Evolutionary conservation across 2,888 invertebrate species (phyloP), one percentile per base, ranked within the genome.

Genomic region (Dicyrtomina minuta): DNA sequence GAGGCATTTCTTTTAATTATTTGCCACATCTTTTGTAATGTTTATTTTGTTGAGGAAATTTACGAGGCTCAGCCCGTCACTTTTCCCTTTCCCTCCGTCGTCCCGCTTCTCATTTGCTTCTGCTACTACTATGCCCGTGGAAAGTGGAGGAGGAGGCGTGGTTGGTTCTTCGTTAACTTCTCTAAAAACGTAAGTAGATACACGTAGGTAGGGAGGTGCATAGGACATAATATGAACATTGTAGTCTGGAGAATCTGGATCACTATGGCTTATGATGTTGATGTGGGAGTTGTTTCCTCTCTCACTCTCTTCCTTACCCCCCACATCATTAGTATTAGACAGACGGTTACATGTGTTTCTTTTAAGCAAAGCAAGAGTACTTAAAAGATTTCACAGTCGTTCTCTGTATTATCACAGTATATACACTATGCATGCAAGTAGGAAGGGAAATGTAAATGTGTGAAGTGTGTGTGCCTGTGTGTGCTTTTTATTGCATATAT

Each of bases 1-100:
- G n/a, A n/a, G n/a, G n/a, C n/a, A n/a, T n/a, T n/a, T n/a, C n/a
- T 70, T 70, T 70, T 70, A 70, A 70, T 70, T 70, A 70, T 70
- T 70, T 65, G 70, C 70, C 70, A 65, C 65, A 70, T 70, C 59
- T 65, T 65, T 70, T 64, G 51, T 70, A 70, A 59, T 70, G 70
- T 70, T 70, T 70, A 70, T 66, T 66, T 66, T 60, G 70, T 70
- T 66, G 66, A 27, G 59, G 49, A 69, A 70, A 70, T 70, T 70
- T 70, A 70, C 65, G 70, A 70, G 70, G 55, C 55, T 66, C 44
- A 60, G 51, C 55, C 69, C 64, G 69, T 69, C 69, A 69, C 69
- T 64, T 51, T 69, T 69, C 56, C 56, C 53, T 41, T 46, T 39
- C 26, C 20, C 62, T 55, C 20, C 33, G 24, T 22, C 1, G 1